Conservation (phyloP, 2,113 vertebrate species). For the Heptranchias perlo region DNA sequence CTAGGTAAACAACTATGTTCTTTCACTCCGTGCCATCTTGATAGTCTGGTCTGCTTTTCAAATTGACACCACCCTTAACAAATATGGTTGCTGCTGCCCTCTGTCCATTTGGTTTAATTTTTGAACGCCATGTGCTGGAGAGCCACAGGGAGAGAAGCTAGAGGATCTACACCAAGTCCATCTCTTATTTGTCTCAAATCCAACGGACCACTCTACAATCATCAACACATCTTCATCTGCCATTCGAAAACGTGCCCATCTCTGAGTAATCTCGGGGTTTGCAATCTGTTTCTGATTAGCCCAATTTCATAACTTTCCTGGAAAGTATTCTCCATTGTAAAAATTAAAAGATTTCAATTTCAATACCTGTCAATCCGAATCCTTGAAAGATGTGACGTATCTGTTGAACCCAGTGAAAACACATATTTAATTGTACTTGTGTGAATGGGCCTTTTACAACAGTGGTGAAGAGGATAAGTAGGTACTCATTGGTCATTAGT, state of each 20-base stretch:
- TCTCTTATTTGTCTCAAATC: neutral
- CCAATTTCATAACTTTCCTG: neutral
- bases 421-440: neutral
- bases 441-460: neutral
- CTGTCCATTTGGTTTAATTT: neutral
- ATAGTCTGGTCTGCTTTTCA: neutral
- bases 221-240: neutral
- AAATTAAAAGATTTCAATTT: neutral
- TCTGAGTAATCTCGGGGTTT: neutral
- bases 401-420: neutral
- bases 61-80: neutral
- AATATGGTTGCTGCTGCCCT: neutral
- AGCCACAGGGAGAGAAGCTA: neutral
- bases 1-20: neutral
- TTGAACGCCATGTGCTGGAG: neutral
- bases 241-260: neutral
- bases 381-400: neutral
- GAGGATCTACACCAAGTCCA: neutral
- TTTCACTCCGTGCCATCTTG: neutral
- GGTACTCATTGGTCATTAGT: neutral
- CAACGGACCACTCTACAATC: neutral
- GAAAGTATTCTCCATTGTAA: neutral
- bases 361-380: neutral
- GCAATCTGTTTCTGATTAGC: neutral
- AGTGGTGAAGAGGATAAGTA: neutral